Evolutionary conservation across 2,888 invertebrate species (phyloP).

Genomic region (Ommatoiulus sabulosus): DNA sequence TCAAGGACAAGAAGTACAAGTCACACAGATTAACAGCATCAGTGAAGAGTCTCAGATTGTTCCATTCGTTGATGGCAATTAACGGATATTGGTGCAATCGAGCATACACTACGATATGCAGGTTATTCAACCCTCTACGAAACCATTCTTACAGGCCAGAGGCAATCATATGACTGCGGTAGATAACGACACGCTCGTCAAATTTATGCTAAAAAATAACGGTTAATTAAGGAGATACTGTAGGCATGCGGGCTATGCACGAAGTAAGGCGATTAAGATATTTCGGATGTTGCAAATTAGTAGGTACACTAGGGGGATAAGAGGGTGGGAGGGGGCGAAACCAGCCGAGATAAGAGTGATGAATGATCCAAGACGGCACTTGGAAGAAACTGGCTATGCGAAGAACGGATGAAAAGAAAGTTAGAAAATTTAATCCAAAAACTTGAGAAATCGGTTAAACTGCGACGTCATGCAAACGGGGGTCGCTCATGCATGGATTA

Average conservation of each 20-base stretch:
- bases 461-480: no score
- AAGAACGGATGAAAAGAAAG: background rate
- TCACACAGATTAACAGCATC: no score
- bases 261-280: conserved; percentile 11
- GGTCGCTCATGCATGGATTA: no score
- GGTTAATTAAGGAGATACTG: background rate
- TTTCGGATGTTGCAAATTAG: conserved; percentile 9
- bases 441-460: no score
- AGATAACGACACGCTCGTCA: background rate
- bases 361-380: background rate
- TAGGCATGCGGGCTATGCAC: background rate
- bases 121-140: background rate
- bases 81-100: no score
- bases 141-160: background rate
- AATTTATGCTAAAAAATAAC: background rate
- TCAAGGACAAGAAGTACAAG: no score
- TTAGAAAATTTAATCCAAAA: no score
- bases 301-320: background rate
- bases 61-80: no score
- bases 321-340: background rate
- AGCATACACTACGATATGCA: no score
- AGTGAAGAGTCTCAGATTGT: no score
- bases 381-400: background rate
- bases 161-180: background rate
- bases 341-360: background rate